Conservation (phyloP, 2,888 invertebrate species). For the Cantharis rustica region DNA sequence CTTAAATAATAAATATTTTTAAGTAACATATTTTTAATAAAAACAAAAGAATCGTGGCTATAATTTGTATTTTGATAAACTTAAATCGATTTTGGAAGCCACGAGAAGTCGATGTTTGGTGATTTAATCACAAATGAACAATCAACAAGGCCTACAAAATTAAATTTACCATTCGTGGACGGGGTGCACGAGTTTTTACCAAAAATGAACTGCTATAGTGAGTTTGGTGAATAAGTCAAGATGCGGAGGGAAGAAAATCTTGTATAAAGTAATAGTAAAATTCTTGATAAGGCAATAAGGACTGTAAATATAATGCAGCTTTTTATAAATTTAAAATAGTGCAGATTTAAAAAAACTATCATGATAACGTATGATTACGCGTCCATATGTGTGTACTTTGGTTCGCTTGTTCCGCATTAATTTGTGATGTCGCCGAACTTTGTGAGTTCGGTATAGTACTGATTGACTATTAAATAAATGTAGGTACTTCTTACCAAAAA, state of each 20-base stretch:
- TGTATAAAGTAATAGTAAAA: slow-evolving; percentile 47
- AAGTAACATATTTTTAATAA: slow-evolving; percentile 52
- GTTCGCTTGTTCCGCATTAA: slow-evolving; percentile 37
- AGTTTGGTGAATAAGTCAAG: slow-evolving; percentile 10
- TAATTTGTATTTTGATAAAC: slow-evolving; percentile 45
- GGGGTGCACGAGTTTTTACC: slow-evolving; percentile 46
- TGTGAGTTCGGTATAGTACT: slow-evolving; percentile 26
- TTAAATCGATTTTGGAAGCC: slow-evolving; percentile 40
- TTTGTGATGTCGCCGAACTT: slow-evolving; percentile 36
- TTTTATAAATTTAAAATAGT: slow-evolving; percentile 55
- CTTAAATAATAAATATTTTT: slow-evolving; percentile 50
- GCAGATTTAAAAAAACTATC: slow-evolving; percentile 31
- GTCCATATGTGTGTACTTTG: slow-evolving; percentile 33
- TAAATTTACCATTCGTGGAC: slow-evolving; percentile 36
- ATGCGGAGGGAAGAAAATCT: slow-evolving; percentile 37
- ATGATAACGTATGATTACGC: slow-evolving; percentile 35
- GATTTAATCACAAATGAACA: slow-evolving; percentile 46
- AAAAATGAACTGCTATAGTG: slow-evolving; percentile 21
- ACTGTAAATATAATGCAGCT: slow-evolving; percentile 54
- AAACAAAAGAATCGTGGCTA: slow-evolving; percentile 42
- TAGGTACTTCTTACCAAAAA: slow-evolving; percentile 8
- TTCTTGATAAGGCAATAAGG: slow-evolving; percentile 50
- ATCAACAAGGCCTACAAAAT: slow-evolving; percentile 53
- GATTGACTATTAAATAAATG: slow-evolving; percentile 32
- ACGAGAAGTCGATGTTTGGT: slow-evolving; percentile 36